Conservation (phyloP, 2,888 invertebrate species). For the Spilarctia lutea region DNA sequence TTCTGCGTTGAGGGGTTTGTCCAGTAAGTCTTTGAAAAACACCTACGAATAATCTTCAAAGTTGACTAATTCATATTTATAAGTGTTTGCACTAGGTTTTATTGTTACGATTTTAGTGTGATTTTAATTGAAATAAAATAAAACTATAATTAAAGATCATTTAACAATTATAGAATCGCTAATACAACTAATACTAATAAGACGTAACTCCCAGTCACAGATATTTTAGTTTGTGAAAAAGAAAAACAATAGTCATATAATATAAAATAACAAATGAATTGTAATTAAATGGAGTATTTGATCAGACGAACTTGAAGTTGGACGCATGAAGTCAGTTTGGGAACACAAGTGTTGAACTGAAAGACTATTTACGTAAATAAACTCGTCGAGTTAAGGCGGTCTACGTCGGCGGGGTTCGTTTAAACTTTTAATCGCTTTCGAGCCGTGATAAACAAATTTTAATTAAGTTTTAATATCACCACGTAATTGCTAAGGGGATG, state of each 20-base stretch:
- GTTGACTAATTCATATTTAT: no score
- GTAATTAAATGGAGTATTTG: conserved; percentile 21
- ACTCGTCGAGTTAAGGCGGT: conserved; percentile 78
- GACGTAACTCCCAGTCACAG: no score
- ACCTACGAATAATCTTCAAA: no score
- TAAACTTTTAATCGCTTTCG: conserved; percentile 86
- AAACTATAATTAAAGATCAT: no score
- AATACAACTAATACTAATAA: neutral
- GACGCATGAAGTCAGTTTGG: conserved; percentile 47
- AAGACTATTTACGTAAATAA: conserved; percentile 81
- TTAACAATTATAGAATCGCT: neutral
- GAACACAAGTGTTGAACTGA: conserved; percentile 60
- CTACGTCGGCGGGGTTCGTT: conserved; percentile 81
- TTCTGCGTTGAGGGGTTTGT: neutral
- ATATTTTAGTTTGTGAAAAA: neutral
- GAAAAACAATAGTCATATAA: neutral
- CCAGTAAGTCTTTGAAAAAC: no score
- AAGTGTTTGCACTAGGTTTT: no score
- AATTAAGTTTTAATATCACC: conserved; percentile 86
- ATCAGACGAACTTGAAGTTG: conserved; percentile 36
- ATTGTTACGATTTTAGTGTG: no score
- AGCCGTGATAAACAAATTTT: conserved; percentile 86
- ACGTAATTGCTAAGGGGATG: conserved; percentile 83
- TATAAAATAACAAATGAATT: neutral
- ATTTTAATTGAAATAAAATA: no score